These are phyloP conservation scores for Aspidapion aeneum DNA, from an alignment of 2,888 invertebrate genomes.

Conservation along the genomic window DNA sequence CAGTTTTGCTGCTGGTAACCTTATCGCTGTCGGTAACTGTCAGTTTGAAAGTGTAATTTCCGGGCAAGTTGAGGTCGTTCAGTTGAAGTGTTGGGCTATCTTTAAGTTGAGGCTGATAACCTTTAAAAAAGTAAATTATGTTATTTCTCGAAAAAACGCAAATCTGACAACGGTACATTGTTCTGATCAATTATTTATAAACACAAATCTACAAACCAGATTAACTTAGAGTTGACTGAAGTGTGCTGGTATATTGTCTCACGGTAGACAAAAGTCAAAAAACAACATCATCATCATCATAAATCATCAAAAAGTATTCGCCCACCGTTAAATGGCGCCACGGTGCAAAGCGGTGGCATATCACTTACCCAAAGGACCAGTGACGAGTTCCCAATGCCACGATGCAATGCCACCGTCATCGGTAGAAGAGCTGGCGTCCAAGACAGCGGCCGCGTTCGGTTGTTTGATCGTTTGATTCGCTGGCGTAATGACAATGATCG, in stretches of 20 bases:
- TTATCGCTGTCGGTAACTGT: constrained; percentile 92
- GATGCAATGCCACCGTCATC: constrained; percentile 82
- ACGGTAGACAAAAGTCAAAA: too few relatives aligned
- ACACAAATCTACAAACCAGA: too few relatives aligned
- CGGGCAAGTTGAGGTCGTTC: constrained; percentile 78
- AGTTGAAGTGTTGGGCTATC: constrained; percentile 81
- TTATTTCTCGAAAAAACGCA: too few relatives aligned
- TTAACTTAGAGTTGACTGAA: too few relatives aligned
- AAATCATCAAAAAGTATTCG: too few relatives aligned
- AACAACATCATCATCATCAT: too few relatives aligned
- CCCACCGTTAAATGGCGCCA: too few relatives aligned
- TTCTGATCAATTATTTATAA: too few relatives aligned
- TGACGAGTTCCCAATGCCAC: constrained; percentile 91
- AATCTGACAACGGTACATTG: too few relatives aligned
- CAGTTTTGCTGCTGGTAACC: constrained; percentile 78
- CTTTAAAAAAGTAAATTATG: too few relatives aligned
- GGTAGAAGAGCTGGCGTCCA: constrained; percentile 67
- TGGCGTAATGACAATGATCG: constrained; percentile 83
- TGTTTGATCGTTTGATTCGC: constrained; percentile 81
- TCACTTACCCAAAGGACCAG: constrained; percentile 67
- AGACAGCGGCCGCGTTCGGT: constrained; percentile 84
- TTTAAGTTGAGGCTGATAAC: constrained; percentile 75
- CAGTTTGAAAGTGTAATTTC: constrained; percentile 86
- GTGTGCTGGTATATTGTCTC: too few relatives aligned
- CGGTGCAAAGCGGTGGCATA: too few relatives aligned